Percentiles rank a stretch among this genome's conserved stretches.
Evolutionary conservation across 2,888 invertebrate species (phyloP).

Genomic region (Holacanthella duospinosa): DNA sequence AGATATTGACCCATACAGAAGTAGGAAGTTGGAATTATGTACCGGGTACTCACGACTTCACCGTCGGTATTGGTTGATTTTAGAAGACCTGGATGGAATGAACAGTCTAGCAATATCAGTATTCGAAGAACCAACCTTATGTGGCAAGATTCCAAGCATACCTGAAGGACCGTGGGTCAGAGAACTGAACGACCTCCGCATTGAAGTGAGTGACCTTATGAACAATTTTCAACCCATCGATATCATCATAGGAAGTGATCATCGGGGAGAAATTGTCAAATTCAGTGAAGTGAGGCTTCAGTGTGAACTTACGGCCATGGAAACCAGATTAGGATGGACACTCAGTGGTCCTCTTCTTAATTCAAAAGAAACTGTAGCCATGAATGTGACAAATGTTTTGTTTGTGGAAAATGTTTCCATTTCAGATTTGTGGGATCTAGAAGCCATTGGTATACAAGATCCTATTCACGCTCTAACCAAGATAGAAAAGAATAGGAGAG

Average conservation of each 20-base stretch:
- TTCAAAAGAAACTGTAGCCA: not conserved
- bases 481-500: not conserved
- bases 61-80: too few species aligned
- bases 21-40: too few species aligned
- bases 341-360: slow-evolving; percentile 2
- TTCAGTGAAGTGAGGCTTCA: slow-evolving; percentile 12
- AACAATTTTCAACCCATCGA: slow-evolving; percentile 8
- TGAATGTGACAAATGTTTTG: not conserved
- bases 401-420: not conserved
- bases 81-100: too few species aligned
- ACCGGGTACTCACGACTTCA: too few species aligned
- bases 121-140: too few species aligned
- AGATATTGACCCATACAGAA: too few species aligned
- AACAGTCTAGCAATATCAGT: too few species aligned
- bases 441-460: slow-evolving; percentile 8
- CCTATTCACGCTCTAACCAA: not conserved
- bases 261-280: slow-evolving; percentile 11
- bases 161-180: not conserved
- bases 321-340: slow-evolving; percentile 23
- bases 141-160: not conserved
- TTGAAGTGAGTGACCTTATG: not conserved
- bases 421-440: slow-evolving; percentile 5
- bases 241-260: slow-evolving; percentile 19
- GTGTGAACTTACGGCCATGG: slow-evolving; percentile 15
- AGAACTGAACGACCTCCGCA: not conserved